Evolutionary conservation across 2,888 invertebrate species (phyloP).

Genomic region (Cephus runcator): DNA sequence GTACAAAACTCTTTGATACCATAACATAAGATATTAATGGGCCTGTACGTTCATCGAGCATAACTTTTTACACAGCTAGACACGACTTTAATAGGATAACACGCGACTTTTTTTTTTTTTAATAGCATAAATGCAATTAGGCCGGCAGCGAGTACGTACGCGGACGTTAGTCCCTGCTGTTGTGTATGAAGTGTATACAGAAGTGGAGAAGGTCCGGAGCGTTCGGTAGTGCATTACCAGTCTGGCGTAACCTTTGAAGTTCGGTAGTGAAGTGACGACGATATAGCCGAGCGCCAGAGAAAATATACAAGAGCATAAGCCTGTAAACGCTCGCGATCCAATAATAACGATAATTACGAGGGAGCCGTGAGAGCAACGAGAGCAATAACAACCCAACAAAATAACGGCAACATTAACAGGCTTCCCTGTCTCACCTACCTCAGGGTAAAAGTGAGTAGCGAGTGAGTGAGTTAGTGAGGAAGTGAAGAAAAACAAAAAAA

Average conservation of each 20-base stretch:
- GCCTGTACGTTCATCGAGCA: background rate
- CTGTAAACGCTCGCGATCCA: constrained; percentile 14
- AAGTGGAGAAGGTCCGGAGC: background rate
- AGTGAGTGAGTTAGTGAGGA: constrained; percentile 17
- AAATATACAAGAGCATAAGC: constrained; percentile 21
- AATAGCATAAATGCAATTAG: background rate
- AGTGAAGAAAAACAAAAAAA: constrained; percentile 15
- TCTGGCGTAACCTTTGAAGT: constrained; percentile 17
- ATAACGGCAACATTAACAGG: background rate
- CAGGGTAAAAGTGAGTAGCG: background rate
- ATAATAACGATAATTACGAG: constrained; percentile 13
- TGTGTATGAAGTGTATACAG: background rate
- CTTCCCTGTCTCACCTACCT: background rate
- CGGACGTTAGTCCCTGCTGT: background rate
- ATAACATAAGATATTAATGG: background rate
- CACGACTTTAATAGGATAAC: background rate
- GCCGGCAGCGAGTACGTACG: background rate
- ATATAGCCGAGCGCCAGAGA: constrained; percentile 9
- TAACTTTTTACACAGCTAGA: background rate
- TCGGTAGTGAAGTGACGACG: constrained; percentile 17
- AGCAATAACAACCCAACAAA: background rate
- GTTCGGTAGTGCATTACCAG: constrained; percentile 17
- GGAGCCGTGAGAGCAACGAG: background rate
- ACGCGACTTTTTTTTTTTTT: background rate
- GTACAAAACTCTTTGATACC: background rate